phyloP scores from a whole-genome alignment of 2,888 invertebrate genomes.

The Cheilosia urbana region DNA sequence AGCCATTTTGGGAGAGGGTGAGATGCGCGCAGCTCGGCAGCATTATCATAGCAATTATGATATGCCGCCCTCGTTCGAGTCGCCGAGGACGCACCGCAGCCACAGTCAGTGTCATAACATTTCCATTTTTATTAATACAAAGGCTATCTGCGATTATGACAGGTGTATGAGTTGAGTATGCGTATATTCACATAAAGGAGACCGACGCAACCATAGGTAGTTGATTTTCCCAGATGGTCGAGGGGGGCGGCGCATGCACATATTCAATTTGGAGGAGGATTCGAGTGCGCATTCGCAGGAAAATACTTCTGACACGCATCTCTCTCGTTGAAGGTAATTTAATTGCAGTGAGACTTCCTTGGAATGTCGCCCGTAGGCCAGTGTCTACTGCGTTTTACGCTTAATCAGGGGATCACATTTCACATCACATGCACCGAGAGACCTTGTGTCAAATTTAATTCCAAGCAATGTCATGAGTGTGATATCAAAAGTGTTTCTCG shows the following conservation, averaged over 20 bases:
- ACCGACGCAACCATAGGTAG: conserved; percentile 42
- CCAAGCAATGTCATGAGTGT: conserved; percentile 45
- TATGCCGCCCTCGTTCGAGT: conserved; percentile 63
- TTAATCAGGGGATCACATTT: not conserved
- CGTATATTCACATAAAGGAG: conserved; percentile 42
- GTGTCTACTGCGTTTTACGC: conserved; percentile 14
- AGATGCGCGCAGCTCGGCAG: conserved; percentile 44
- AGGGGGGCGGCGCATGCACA: not conserved
- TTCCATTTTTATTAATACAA: conserved; percentile 70
- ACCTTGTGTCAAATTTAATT: conserved; percentile 60
- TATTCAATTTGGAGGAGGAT: conserved; percentile 46
- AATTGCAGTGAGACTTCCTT: conserved; percentile 60
- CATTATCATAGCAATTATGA: conserved; percentile 74
- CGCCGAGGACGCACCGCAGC: conserved; percentile 21
- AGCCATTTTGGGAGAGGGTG: conserved; percentile 61
- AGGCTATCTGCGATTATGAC: conserved; percentile 64
- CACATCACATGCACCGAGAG: not conserved
- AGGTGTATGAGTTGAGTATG: conserved; percentile 71
- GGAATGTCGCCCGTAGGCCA: conserved; percentile 49
- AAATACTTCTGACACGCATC: conserved; percentile 62
- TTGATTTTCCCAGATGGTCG: conserved; percentile 6
- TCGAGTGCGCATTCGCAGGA: not conserved
- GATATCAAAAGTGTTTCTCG: conserved; percentile 60
- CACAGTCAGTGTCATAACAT: conserved; percentile 54
- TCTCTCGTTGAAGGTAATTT: conserved; percentile 52